Conservation (phyloP, 2,797 vertebrate genomes). For the Muscicapa striata region DNA sequence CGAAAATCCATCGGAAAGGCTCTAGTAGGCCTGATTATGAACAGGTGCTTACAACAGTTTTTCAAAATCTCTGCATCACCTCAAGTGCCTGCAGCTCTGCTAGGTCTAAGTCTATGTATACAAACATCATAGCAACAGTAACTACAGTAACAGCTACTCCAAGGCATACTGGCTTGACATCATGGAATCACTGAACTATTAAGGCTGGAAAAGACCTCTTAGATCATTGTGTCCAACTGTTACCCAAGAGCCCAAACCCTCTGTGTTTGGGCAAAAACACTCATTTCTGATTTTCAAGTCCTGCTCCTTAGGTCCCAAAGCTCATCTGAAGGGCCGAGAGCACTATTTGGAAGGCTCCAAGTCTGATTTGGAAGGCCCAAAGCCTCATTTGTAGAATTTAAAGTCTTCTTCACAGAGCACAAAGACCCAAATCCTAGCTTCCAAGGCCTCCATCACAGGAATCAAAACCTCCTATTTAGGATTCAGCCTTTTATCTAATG, state of each 20-base stretch:
- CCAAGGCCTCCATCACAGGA: not conserved
- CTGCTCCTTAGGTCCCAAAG: not conserved
- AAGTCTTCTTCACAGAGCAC: not conserved
- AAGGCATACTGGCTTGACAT: not conserved
- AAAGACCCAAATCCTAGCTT: not conserved
- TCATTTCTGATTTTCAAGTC: not conserved
- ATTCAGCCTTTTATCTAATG: not conserved
- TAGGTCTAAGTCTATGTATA: not conserved
- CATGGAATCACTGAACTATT: not conserved
- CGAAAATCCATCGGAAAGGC: not conserved
- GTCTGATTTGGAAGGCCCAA: not conserved
- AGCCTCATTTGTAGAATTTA: not conserved
- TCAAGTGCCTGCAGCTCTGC: not conserved
- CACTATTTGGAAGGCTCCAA: not conserved
- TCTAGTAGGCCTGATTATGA: not conserved
- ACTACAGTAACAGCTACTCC: not conserved
- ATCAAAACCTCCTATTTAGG: not conserved
- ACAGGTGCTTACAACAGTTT: not conserved
- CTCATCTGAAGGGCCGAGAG: not conserved
- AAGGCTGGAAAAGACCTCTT: not conserved
- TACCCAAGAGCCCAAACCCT: not conserved
- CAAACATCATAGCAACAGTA: constrained; percentile 21
- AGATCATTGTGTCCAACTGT: not conserved
- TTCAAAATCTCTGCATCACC: not conserved
- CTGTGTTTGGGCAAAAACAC: not conserved